Base-by-base conservation (phyloP, 2,888 invertebrate species). In the Dyspetes luteomarginatus region DNA sequence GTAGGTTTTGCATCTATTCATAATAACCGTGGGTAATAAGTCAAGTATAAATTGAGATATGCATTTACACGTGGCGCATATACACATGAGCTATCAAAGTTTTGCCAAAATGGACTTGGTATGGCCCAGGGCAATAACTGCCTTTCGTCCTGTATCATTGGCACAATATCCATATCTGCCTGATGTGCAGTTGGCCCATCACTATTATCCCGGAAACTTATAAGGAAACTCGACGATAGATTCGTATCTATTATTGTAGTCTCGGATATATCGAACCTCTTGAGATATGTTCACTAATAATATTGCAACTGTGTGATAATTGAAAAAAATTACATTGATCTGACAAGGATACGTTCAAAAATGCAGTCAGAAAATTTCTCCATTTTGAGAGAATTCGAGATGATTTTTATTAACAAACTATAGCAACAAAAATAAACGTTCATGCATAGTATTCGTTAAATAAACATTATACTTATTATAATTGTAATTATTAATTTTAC, bases 31-130 rank as follows among this genome's bases (percentile, higher is more conserved):
- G 52, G 58, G 72, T 43, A 24, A 67, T n/a, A 45, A 22, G 55
- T 26, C 28, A 52, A 62, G 65, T 55, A 52, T 50, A 64, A 50
- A 52, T 58, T 4, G 62, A 52, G 74, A 76, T 74, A 58, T 69
- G 88, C 88, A 89, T 90, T n/a, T n/a, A n/a, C n/a, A 88, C 88
- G 89, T 88, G 88, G 89, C 91, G 90, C 90, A 91, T 91, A 89
- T 88, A 88, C 87, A 85, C 84, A 87, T 12, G 24, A 58, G 3
- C 2, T 5, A 17, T 48, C 88, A 88, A 89, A 90, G 88, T 89
- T 91, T 26, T 72, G 48, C 48, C 52, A 48, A n/a, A n/a, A 88
- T 89, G 87, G 88, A 89, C 87, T 87, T 85, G 43, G 83, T 86
- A 87, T 88, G 84, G 89, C 90, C 87, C 80, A 75, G 82, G 90